Percentiles rank a stretch among this genome's conserved stretches.
Evolutionary conservation across 2,797 vertebrate genomes (phyloP).

Genomic region (Tiaroga cobitis): DNA sequence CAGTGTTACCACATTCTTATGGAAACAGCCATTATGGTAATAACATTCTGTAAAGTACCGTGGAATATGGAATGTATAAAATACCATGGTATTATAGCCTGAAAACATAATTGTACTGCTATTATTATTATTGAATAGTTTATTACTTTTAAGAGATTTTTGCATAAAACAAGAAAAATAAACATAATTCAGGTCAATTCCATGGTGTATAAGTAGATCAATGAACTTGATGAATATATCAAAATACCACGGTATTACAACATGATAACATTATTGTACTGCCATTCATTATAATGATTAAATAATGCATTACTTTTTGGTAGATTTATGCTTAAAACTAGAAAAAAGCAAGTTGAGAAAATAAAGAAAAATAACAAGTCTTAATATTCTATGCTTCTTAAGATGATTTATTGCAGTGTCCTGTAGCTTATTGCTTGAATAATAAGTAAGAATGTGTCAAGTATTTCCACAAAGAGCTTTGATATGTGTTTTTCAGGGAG

Average conservation of each 20-base stretch:
- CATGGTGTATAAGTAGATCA: not conserved
- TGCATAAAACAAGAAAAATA: not conserved
- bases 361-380: not conserved
- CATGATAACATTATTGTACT: not conserved
- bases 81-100: not conserved
- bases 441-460: not conserved
- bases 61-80: not conserved
- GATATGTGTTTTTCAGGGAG: constrained; percentile 79
- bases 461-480: not conserved
- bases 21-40: not conserved
- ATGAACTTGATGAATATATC: not conserved
- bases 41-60: not conserved
- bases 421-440: not conserved
- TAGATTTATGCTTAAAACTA: not conserved
- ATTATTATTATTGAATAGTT: not conserved
- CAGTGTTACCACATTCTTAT: not conserved
- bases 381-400: not conserved
- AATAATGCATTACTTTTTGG: not conserved
- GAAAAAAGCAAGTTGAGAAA: not conserved
- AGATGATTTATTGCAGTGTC: not conserved
- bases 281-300: not conserved
- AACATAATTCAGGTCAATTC: not conserved
- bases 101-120: not conserved
- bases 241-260: not conserved
- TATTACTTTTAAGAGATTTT: not conserved